These are phyloP conservation scores for Gymnogyps californianus DNA, from an alignment of 2,113 vertebrate genomes.

Conservation along the genomic window DNA sequence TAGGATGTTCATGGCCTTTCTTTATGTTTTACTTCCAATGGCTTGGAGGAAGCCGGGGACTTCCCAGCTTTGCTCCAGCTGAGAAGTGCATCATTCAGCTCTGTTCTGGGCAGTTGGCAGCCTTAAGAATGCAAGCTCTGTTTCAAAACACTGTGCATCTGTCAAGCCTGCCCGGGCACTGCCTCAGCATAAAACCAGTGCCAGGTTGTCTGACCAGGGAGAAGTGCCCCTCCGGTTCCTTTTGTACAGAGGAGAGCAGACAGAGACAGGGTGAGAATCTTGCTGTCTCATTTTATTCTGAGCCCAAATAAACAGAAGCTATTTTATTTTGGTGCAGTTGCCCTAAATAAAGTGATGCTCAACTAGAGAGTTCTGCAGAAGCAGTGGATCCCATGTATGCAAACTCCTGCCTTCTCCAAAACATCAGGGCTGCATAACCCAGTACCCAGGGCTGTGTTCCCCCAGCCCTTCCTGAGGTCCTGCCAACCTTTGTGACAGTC, in stretches of 20 bases:
- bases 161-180: slow-evolving; percentile 1
- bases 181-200: slow-evolving; percentile 6
- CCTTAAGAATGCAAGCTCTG: slow-evolving; percentile 49
- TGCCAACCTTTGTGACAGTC: not conserved
- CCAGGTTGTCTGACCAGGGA: slow-evolving; percentile 15
- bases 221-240: not conserved
- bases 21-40: not conserved
- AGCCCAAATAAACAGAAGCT: not conserved
- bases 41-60: not conserved
- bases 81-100: slow-evolving; percentile 1
- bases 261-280: not conserved
- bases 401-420: not conserved
- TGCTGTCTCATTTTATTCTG: not conserved
- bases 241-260: not conserved
- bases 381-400: not conserved
- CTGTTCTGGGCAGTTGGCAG: slow-evolving; percentile 14
- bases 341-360: not conserved
- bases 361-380: not conserved
- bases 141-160: slow-evolving; percentile 39
- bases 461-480: not conserved
- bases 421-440: not conserved
- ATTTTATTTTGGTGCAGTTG: not conserved
- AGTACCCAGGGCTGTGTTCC: not conserved
- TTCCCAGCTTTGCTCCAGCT: not conserved
- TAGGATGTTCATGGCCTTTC: not conserved